Evolutionary conservation across 1,140 invertebrate species (phyloP).

Genomic region (Camponotus pennsylvanicus): DNA sequence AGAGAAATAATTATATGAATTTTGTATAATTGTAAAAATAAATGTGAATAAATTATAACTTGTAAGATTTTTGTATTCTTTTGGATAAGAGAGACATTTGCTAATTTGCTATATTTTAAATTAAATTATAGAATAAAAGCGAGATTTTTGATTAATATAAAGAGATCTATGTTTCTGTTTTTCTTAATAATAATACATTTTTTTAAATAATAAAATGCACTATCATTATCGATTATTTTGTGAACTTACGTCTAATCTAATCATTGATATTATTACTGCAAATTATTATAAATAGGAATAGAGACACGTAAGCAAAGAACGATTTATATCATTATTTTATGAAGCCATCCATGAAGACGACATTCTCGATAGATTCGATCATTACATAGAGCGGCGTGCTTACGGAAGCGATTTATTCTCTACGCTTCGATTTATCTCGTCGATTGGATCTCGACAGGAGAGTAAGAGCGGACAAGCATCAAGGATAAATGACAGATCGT

Average conservation of each 20-base stretch:
- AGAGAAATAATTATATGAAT: background rate
- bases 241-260: background rate
- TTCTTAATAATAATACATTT: background rate
- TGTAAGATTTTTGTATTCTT: background rate
- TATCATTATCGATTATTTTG: background rate
- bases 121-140: background rate
- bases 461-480: slow-evolving; percentile 62
- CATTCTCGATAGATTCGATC: slow-evolving; percentile 52
- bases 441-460: slow-evolving; percentile 58
- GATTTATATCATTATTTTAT: slow-evolving; percentile 61
- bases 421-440: slow-evolving; percentile 55
- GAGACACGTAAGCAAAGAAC: background rate
- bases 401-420: slow-evolving; percentile 68
- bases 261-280: slow-evolving; percentile 19
- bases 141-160: background rate
- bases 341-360: slow-evolving; percentile 50
- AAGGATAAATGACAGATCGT: slow-evolving; percentile 70
- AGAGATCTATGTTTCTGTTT: background rate
- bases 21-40: slow-evolving; percentile 6
- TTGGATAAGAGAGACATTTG: background rate
- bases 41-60: background rate
- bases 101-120: background rate
- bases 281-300: background rate
- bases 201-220: background rate
- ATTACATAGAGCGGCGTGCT: slow-evolving; percentile 52